Evolutionary conservation across 2,888 invertebrate species (phyloP), one percentile per base, ranked within the genome.

Genomic region (Toxonevra muliebris): DNA sequence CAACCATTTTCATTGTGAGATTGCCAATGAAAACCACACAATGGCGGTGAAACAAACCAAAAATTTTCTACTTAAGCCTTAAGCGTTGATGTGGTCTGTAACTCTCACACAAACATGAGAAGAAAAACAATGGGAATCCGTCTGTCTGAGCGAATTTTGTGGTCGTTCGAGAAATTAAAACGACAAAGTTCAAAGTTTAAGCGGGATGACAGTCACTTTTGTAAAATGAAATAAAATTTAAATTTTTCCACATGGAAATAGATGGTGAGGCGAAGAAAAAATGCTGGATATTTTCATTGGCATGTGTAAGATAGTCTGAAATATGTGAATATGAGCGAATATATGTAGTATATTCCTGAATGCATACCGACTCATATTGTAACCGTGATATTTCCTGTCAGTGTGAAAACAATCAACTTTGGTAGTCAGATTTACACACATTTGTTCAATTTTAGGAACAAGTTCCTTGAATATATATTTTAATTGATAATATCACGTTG

Each of bases 131-230:
- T 76, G 78, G 76, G 79, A 75, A 80, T 81, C 80, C 80, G 80
- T 73, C 77, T 78, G 78, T 74, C 76, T 78, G 75, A 74, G 73
- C 52, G 54, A 76, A 61, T 10, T 41, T 10, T 65, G 71, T 65
- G 69, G 68, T 63, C 67, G 71, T 70, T 50, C 66, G 69, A 69
- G 72, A 82, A 84, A 84, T 82, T 80, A 79, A 82, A 83, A 82
- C 80, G 83, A 79, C 82, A 81, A 82, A 82, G 82, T 84, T 83
- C 83, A 82, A 77, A 82, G 80, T 78, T 81, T 82, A 81, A 81
- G 79, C 83, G 82, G 79, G 79, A 77, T 83, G 78, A 77, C 76
- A 82, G 83, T 82, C 81, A 80, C 75, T 81, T 79, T 73, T 69
- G 70, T 71, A 70, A 71, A 74, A 70, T 70, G 73, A 71, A 74